These are phyloP conservation scores for Xylota segnis DNA, from an alignment of 2,888 invertebrate species.

Conservation along the genomic window DNA sequence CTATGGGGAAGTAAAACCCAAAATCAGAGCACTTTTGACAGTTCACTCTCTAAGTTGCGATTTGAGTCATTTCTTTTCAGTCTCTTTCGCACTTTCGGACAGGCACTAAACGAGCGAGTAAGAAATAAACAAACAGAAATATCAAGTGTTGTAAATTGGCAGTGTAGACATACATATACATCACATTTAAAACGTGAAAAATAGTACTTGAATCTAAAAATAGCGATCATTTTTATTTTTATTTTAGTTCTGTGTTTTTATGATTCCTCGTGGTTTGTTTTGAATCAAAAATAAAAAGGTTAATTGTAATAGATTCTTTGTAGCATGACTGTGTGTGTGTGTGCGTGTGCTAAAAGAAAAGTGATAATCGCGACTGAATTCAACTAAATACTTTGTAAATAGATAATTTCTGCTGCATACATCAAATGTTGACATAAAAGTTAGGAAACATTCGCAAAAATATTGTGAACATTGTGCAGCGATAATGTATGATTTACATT, in stretches of 20 bases:
- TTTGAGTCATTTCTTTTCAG: constrained; percentile 31
- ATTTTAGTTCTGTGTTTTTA: constrained; percentile 1
- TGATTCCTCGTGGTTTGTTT: constrained; percentile 3
- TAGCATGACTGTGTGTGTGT: constrained; percentile 3
- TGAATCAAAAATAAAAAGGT: background rate
- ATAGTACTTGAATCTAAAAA: constrained; percentile 48
- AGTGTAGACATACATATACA: constrained; percentile 13
- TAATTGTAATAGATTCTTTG: background rate
- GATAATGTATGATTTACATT: constrained; percentile 29
- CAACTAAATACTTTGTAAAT: constrained; percentile 2
- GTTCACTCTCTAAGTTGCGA: constrained; percentile 14
- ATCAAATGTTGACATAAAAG: constrained; percentile 9
- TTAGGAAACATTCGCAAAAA: constrained; percentile 1
- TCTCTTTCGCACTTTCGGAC: constrained; percentile 27
- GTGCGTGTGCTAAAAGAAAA: constrained; percentile 33
- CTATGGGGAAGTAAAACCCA: background rate
- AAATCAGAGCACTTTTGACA: constrained; percentile 12
- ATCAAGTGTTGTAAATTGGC: constrained; percentile 48
- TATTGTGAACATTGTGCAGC: constrained; percentile 11
- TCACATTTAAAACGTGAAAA: constrained; percentile 24
- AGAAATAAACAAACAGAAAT: constrained; percentile 63
- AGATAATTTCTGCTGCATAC: constrained; percentile 8
- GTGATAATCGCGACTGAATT: constrained; percentile 16
- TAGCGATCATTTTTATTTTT: constrained; percentile 21
- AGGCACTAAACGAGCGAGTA: constrained; percentile 43